phyloP scores from a whole-genome alignment of 2,888 invertebrate genomes.

The Drymonia ruficornis region DNA sequence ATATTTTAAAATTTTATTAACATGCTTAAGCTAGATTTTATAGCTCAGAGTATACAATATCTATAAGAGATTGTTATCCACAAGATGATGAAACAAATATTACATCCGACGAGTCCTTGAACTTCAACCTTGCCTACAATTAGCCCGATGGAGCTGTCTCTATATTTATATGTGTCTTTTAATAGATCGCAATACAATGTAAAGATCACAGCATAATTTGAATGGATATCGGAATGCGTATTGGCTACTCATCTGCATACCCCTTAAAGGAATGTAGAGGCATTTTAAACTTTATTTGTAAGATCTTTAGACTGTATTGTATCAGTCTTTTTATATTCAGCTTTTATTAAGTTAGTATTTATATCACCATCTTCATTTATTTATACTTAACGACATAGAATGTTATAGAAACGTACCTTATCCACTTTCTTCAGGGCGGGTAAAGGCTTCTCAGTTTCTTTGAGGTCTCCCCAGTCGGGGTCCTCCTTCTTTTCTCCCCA shows the following conservation, averaged over 20 bases:
- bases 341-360: constrained; percentile 42
- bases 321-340: constrained; percentile 35
- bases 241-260: constrained; percentile 3
- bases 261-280: not conserved
- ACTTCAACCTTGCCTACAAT: constrained; percentile 18
- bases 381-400: not conserved
- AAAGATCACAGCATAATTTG: constrained; percentile 44
- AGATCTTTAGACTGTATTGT: constrained; percentile 39
- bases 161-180: constrained; percentile 42
- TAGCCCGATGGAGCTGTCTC: constrained; percentile 62
- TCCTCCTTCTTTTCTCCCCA: constrained; percentile 96
- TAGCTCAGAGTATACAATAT: constrained; percentile 26
- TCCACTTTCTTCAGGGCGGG: constrained; percentile 96
- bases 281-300: constrained; percentile 8
- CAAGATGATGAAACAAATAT: constrained; percentile 16
- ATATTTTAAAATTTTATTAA: constrained; percentile 9
- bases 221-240: constrained; percentile 9
- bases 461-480: constrained; percentile 96
- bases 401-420: constrained; percentile 87
- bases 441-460: constrained; percentile 94
- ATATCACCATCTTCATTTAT: constrained; percentile 65
- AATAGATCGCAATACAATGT: constrained; percentile 47
- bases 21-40: constrained; percentile 30
- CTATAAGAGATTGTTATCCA: constrained; percentile 20
- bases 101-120: constrained; percentile 14